Percentiles rank a stretch among this genome's conserved stretches.
Conservation (phyloP, 1,140 invertebrate species). For the Trichonephila inaurata region DNA sequence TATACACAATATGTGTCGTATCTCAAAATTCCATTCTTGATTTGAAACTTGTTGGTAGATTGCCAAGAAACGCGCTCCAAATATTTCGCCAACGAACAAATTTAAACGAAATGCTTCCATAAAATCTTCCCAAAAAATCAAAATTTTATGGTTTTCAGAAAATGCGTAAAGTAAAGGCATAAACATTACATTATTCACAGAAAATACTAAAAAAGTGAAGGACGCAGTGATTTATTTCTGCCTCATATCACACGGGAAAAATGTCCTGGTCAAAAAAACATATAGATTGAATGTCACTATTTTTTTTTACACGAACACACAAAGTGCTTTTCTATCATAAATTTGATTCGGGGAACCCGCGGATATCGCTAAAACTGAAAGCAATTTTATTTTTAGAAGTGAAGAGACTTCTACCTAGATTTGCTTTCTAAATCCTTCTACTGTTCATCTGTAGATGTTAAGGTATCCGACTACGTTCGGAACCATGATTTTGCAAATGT, state of each 20-base stretch:
- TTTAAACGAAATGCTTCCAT: not conserved
- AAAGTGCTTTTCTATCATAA: conserved; percentile 13
- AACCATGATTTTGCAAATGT: too few relatives aligned
- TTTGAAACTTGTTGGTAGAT: too few relatives aligned
- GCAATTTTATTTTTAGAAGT: not conserved
- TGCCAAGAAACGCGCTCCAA: too few relatives aligned
- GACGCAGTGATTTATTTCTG: not conserved
- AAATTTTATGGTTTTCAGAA: conserved; percentile 15
- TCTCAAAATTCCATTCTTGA: too few relatives aligned
- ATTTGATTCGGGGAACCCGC: not conserved
- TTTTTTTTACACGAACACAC: not conserved
- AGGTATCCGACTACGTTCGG: too few relatives aligned
- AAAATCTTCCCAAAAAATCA: not conserved
- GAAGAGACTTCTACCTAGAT: not conserved
- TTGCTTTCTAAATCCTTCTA: not conserved
- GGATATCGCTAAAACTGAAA: not conserved
- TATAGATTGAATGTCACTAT: not conserved
- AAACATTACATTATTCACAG: not conserved
- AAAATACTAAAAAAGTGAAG: not conserved
- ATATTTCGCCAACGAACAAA: not conserved
- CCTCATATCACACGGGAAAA: not conserved
- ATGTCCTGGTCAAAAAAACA: not conserved
- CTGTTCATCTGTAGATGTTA: not conserved
- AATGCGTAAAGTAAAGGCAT: not conserved
- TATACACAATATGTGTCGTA: too few relatives aligned